Conservation (phyloP, 2,113 vertebrate species). For the Pogonocichla stellata region DNA sequence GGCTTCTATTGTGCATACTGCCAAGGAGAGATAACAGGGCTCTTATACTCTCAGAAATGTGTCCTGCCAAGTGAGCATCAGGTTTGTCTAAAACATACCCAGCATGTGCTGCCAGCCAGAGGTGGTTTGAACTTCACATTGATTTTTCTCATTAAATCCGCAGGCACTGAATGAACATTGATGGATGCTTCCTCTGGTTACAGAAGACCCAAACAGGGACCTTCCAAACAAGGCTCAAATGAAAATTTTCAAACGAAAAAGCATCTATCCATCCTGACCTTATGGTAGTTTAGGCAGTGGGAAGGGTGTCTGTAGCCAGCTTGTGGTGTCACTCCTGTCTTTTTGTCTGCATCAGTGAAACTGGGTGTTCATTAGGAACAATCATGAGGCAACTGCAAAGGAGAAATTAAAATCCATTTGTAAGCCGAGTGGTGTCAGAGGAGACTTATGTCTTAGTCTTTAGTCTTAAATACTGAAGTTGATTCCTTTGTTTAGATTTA, state of each 20-base stretch:
- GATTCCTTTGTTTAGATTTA: neutral
- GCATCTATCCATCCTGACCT: neutral
- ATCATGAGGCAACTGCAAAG: neutral
- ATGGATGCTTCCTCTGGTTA: conserved; percentile 32
- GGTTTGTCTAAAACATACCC: conserved; percentile 37
- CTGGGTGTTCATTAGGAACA: neutral
- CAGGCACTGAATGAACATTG: neutral
- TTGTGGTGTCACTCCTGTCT: neutral
- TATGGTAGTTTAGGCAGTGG: neutral
- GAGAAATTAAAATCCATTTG: neutral
- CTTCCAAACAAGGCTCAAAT: neutral
- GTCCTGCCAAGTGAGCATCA: conserved; percentile 51
- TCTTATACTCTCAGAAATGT: conserved; percentile 39
- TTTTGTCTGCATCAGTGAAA: neutral
- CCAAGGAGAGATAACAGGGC: conserved; percentile 51
- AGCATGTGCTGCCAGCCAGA: conserved; percentile 24
- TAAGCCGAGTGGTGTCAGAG: neutral
- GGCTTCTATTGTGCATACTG: conserved; percentile 22
- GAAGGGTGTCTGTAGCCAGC: neutral
- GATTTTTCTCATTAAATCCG: neutral
- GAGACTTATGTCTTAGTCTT: neutral
- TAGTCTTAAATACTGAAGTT: neutral
- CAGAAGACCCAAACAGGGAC: neutral
- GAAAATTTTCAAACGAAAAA: neutral
- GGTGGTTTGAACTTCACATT: conserved; percentile 23